phyloP scores from a whole-genome alignment of 2,888 invertebrate genomes.

The Penaeus monodon region DNA sequence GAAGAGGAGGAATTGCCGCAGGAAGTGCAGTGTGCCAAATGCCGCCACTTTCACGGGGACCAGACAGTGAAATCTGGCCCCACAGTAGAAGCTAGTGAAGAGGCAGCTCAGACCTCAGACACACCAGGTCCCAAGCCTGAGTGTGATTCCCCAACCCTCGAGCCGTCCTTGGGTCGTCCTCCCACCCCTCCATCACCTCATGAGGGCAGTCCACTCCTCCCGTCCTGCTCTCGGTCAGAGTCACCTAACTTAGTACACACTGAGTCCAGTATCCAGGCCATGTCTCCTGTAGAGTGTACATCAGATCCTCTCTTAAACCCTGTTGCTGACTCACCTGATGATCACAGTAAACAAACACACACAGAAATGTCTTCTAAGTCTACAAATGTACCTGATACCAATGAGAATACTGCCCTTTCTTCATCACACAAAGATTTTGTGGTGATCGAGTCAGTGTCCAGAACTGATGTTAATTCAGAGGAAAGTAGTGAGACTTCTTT shows the following conservation, averaged over 20 bases:
- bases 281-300: constrained; percentile 33
- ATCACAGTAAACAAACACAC: constrained; percentile 23
- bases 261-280: constrained; percentile 19
- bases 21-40: constrained; percentile 54
- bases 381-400: constrained; percentile 18
- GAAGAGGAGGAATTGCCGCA: constrained; percentile 53
- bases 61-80: constrained; percentile 49
- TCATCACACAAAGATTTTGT: constrained; percentile 37
- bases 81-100: constrained; percentile 36
- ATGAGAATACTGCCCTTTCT: neutral
- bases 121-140: constrained; percentile 31
- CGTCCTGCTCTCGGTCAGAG: constrained; percentile 18
- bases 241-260: constrained; percentile 19
- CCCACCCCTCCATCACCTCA: constrained; percentile 50
- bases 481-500: constrained; percentile 44
- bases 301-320: constrained; percentile 2
- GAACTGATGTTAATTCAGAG: constrained; percentile 23
- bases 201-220: constrained; percentile 41
- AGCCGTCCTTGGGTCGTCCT: constrained; percentile 54
- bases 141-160: constrained; percentile 29
- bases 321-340: constrained; percentile 28
- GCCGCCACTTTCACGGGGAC: constrained; percentile 61
- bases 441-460: constrained; percentile 25
- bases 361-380: constrained; percentile 2
- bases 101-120: constrained; percentile 37